These are phyloP conservation scores for Hephaestus fuliginosus DNA, from an alignment of 2,797 vertebrate species.

Conservation along the genomic window DNA sequence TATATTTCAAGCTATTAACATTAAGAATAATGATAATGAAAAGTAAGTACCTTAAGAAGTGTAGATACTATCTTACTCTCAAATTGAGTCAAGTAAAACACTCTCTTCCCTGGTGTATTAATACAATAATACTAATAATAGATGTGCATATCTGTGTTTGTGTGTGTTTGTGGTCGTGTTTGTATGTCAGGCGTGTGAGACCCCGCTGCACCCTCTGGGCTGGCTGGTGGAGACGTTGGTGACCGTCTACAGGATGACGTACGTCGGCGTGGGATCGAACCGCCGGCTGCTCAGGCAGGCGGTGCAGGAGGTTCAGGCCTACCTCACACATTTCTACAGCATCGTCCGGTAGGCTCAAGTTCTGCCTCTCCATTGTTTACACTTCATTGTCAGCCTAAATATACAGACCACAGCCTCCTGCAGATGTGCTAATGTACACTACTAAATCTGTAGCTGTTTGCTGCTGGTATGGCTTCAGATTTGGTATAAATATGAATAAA, in stretches of 20 bases:
- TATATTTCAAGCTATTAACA: not conserved
- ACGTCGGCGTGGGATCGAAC: conserved; percentile 96
- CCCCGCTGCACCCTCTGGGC: conserved; percentile 94
- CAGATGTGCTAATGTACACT: not conserved
- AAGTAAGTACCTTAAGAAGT: not conserved
- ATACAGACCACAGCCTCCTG: no score
- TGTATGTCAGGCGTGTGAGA: conserved; percentile 92
- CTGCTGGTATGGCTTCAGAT: not conserved
- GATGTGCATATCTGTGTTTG: not conserved
- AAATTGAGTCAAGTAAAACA: not conserved
- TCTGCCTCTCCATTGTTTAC: not conserved
- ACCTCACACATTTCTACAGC: conserved; percentile 92
- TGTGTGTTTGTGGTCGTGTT: not conserved
- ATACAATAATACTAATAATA: no score
- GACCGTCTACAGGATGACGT: conserved; percentile 97
- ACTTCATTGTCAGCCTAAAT: not conserved
- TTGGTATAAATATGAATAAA: no score
- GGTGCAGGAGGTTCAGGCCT: conserved; percentile 95
- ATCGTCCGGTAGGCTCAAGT: conserved; percentile 88
- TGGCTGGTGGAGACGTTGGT: conserved; percentile 94
- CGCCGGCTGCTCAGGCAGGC: conserved; percentile 92
- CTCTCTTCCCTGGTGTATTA: no score
- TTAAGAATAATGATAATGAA: no score
- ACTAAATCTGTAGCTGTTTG: not conserved
- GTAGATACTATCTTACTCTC: not conserved